Base-by-base conservation (phyloP, 2,113 vertebrate genomes). In the Lates calcarifer region DNA sequence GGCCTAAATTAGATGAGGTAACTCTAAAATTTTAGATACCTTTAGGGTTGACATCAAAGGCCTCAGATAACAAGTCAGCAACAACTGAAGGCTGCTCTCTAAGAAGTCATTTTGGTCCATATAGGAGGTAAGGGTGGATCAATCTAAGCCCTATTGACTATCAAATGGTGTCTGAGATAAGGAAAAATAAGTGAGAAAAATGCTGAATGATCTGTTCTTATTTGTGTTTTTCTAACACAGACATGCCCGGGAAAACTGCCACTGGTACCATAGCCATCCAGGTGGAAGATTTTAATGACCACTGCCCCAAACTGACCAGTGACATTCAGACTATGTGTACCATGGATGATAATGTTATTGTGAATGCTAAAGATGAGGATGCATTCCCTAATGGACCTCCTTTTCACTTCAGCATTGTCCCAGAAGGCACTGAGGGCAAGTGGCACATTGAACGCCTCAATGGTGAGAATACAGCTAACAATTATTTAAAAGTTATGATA, bases 221-320 rank as follows among this genome's bases (percentile, higher is more conserved):
- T 57, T 70, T 69, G 6, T 85, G 29, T 69, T 72, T 74, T 35
- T 49, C 3, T 15, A 31, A 55, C 35, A 39, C 77, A 94, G 92
- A 92, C 53, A 64, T 85, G 53, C 95, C 96, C 11, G 74, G 69
- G 29, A 96, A 96, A 94, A 98, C 98, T 0, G 91, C 95, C 81
- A 99, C 98, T 0, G 98, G 98, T 49, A 99, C 96, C 0, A 60
- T 99, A 0, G 76, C 94, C 28, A 95, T 99, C 86, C 87, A 93
- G 1, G 95, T 99, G 33, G 79, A 93, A 72, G 97, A 99, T 89
- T 88, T 87, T 41, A 99, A 99, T 81, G 97, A 99, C 93, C 95
- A 98, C 70, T 99, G 98, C 79, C 98, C 98, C 3, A 77, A 47
- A 7, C 88, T 99, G 78, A 89, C 90, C 13, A 92, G 93, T 26